phyloP scores from a whole-genome alignment of 2,888 invertebrate species.

The Anthoptus insignis region DNA sequence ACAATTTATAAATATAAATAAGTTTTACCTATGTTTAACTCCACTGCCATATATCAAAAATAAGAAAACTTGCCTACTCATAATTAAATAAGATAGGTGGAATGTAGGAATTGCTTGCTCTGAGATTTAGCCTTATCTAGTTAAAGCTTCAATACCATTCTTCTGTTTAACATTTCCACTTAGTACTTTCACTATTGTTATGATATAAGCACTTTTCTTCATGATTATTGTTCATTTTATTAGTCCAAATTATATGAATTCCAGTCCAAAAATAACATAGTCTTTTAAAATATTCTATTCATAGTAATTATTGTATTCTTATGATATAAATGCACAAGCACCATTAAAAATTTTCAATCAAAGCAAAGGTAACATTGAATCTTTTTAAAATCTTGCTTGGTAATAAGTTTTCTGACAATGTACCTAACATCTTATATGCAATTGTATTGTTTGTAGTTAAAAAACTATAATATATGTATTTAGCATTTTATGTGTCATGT shows the following conservation, averaged over 20 bases:
- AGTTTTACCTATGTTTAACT: slow-evolving; percentile 63
- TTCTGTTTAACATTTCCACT: background rate
- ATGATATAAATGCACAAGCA: slow-evolving; percentile 17
- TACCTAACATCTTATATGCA: background rate
- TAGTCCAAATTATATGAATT: no score
- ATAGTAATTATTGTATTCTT: background rate
- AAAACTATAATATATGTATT: no score
- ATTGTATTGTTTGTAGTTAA: background rate
- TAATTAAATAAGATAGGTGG: slow-evolving; percentile 46
- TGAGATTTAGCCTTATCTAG: slow-evolving; percentile 17
- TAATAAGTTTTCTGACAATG: background rate
- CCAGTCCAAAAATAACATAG: background rate
- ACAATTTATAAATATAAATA: slow-evolving; percentile 60
- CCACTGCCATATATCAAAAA: slow-evolving; percentile 62
- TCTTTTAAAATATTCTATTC: background rate
- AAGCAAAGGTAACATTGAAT: background rate
- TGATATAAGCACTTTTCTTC: background rate
- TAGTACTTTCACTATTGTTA: background rate
- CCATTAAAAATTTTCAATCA: slow-evolving; percentile 8
- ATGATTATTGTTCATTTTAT: background rate
- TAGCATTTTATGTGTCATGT: slow-evolving; percentile 3
- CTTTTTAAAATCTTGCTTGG: background rate
- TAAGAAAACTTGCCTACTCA: slow-evolving; percentile 43
- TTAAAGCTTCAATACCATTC: background rate
- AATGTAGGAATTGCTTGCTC: slow-evolving; percentile 55